phyloP scores from a whole-genome alignment of 2,113 vertebrate genomes.

The Pungitius pungitius region DNA sequence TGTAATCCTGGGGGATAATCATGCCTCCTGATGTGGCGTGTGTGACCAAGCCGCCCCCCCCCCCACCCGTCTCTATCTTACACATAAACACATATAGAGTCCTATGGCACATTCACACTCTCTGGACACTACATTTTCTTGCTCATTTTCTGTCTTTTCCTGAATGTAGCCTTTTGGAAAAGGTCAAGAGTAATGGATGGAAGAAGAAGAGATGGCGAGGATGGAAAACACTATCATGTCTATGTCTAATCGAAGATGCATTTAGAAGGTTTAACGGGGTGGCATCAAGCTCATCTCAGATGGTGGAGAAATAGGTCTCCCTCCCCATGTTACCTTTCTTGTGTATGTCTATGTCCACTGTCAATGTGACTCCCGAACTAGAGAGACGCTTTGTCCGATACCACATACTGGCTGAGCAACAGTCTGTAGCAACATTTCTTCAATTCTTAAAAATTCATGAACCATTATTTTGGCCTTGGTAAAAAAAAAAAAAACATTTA shows the following conservation, averaged over 20 bases:
- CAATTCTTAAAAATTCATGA: not conserved
- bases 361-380: not conserved
- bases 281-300: not conserved
- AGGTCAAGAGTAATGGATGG: conserved; percentile 32
- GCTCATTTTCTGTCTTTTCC: conserved; percentile 3
- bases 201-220: conserved; percentile 11
- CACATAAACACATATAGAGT: conserved; percentile 34
- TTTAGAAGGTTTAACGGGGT: conserved; percentile 14
- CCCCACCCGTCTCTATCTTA: not conserved
- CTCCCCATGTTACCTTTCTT: not conserved
- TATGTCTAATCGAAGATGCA: conserved; percentile 14
- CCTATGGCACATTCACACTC: not conserved
- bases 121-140: not conserved
- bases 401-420: not conserved
- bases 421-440: not conserved
- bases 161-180: conserved; percentile 14
- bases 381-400: not conserved
- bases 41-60: conserved; percentile 48
- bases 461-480: not conserved
- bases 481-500: too few relatives aligned
- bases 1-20: conserved; percentile 77
- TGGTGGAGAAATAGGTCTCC: not conserved
- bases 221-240: conserved; percentile 19
- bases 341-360: not conserved
- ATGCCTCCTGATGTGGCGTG: conserved; percentile 68